A percentile compares a stretch with the other conserved stretches of the same genome.
phyloP scores from a whole-genome alignment of 2,113 vertebrate species.

The Mystacornis crossleyi region DNA sequence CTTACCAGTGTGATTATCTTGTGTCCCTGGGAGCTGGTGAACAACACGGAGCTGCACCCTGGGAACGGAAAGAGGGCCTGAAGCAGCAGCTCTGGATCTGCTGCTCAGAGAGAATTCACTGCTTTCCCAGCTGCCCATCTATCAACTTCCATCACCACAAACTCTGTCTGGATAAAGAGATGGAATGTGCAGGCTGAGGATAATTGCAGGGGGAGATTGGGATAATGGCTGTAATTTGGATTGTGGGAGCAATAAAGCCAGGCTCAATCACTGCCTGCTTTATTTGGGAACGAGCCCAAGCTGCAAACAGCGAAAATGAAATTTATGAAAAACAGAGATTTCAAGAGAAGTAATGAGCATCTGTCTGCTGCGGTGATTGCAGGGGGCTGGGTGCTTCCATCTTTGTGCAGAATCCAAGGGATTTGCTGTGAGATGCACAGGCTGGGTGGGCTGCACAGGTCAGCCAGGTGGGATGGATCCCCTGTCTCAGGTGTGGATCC shows the following conservation, averaged over 20 bases:
- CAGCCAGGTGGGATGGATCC: not conserved
- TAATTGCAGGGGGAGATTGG: slow-evolving; percentile 52
- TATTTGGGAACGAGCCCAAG: slow-evolving; percentile 14
- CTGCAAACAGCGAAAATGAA: slow-evolving; percentile 46
- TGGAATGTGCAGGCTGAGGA: slow-evolving; percentile 16
- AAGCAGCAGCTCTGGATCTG: not conserved
- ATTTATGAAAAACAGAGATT: slow-evolving; percentile 48
- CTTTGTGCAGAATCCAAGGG: not conserved
- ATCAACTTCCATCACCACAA: slow-evolving; percentile 19
- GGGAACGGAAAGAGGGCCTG: not conserved
- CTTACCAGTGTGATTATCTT: accelerated
- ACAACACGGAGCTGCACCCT: not conserved
- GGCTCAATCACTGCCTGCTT: slow-evolving; percentile 43
- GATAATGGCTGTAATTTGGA: slow-evolving; percentile 61
- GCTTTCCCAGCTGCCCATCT: not conserved
- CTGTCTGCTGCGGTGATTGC: not conserved
- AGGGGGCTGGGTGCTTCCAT: not conserved
- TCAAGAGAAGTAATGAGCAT: slow-evolving; percentile 5
- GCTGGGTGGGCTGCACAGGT: not conserved
- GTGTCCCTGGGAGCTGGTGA: not conserved
- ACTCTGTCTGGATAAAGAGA: not conserved
- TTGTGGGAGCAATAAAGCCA: slow-evolving; percentile 45
- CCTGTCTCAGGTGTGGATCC: not conserved
- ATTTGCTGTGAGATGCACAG: not conserved
- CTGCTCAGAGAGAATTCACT: not conserved